These are phyloP conservation scores for Excalfactoria chinensis DNA, from an alignment of 2,113 vertebrate species.

Conservation along the genomic window DNA sequence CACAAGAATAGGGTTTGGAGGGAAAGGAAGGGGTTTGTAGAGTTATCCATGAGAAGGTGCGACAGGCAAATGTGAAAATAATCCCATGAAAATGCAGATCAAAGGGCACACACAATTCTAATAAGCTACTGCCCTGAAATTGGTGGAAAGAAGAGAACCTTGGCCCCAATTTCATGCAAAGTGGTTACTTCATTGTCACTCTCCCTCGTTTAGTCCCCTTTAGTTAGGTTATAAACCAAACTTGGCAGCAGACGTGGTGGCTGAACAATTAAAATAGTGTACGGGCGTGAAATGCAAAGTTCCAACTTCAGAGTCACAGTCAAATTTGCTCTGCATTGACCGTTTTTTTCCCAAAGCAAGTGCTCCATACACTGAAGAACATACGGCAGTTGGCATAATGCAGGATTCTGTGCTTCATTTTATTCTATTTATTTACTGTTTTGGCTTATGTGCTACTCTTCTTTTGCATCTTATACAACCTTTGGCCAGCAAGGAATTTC, in stretches of 20 bases:
- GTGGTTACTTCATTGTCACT: constrained; percentile 70
- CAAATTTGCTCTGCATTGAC: background rate
- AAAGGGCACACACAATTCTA: constrained; percentile 68
- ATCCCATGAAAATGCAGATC: constrained; percentile 77
- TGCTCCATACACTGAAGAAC: background rate
- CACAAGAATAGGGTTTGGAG: constrained; percentile 75
- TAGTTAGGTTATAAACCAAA: constrained; percentile 77
- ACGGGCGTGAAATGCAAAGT: constrained; percentile 25
- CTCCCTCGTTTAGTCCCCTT: constrained; percentile 65
- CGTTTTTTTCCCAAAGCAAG: background rate
- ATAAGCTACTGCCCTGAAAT: constrained; percentile 72
- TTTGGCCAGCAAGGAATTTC: background rate
- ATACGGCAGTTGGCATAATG: background rate
- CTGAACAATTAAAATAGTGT: constrained; percentile 46
- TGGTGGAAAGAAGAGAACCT: constrained; percentile 70
- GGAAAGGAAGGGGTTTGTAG: constrained; percentile 77
- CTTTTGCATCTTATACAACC: background rate
- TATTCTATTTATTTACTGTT: background rate
- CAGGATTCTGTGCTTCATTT: background rate
- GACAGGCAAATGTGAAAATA: constrained; percentile 78
- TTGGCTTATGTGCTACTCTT: background rate
- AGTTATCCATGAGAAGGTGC: constrained; percentile 80
- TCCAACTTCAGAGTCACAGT: constrained; percentile 40
- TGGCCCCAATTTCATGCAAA: constrained; percentile 80
- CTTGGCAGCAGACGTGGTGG: constrained; percentile 78